phyloP scores from a whole-genome alignment of 2,113 vertebrate genomes.

The Phaethornis superciliosus region DNA sequence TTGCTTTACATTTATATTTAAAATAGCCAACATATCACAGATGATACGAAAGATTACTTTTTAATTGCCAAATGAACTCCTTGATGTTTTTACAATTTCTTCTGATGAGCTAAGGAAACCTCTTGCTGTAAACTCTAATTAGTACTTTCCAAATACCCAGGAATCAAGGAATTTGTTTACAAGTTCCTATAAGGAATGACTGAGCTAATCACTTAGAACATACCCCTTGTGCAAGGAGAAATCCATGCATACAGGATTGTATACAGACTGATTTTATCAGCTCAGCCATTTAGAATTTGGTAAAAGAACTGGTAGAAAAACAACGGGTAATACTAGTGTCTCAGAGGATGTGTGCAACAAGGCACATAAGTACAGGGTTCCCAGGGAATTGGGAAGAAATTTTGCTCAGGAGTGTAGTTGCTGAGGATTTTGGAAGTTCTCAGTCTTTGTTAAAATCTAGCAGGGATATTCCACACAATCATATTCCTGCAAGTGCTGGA shows the following conservation, averaged over 20 bases:
- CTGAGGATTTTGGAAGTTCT: neutral
- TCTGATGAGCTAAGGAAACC: neutral
- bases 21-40: neutral
- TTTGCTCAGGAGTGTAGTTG: neutral
- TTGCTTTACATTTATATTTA: neutral
- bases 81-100: neutral
- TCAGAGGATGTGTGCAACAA: neutral
- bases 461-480: rapidly evolving
- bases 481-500: neutral
- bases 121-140: neutral
- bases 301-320: neutral
- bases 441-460: neutral
- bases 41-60: neutral
- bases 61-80: neutral
- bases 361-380: neutral
- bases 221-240: neutral
- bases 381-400: neutral
- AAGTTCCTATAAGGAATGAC: neutral
- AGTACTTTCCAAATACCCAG: neutral
- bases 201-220: neutral
- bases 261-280: neutral
- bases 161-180: neutral
- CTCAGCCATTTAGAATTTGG: neutral
- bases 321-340: neutral
- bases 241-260: neutral